Percentiles rank a stretch among this genome's conserved stretches.
phyloP scores from a whole-genome alignment of 1,140 invertebrate genomes.

The Sarcophaga peregrina region DNA sequence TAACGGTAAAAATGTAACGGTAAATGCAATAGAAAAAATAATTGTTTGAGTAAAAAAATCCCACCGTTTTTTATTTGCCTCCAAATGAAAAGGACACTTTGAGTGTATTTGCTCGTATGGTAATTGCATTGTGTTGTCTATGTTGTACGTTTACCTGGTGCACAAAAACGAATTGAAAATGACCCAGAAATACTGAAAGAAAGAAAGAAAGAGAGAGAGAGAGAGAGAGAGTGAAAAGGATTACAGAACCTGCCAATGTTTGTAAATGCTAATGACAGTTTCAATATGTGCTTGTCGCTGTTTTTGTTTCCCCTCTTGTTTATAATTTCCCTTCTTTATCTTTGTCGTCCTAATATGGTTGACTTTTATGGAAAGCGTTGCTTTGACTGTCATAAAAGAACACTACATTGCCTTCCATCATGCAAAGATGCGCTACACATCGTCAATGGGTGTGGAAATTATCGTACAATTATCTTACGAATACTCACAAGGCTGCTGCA shows the following conservation, averaged over 20 bases:
- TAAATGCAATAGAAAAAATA: too few species aligned
- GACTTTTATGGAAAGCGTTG: neutral
- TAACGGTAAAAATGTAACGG: too few species aligned
- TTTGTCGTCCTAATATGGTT: neutral
- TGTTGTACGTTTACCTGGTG: neutral
- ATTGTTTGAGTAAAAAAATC: too few species aligned
- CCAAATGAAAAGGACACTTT: neutral
- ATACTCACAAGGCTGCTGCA: too few species aligned
- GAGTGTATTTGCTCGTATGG: neutral
- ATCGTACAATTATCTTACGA: too few species aligned
- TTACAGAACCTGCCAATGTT: neutral
- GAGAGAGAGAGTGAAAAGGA: neutral
- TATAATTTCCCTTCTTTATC: neutral
- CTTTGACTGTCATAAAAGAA: neutral
- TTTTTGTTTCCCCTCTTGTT: neutral
- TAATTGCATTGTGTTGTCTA: slow-evolving; percentile 11
- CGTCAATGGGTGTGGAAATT: too few species aligned
- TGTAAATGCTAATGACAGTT: slow-evolving; percentile 24
- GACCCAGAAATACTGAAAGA: too few species aligned
- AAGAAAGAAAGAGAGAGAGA: too few species aligned
- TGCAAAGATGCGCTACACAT: too few species aligned
- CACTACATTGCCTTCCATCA: too few species aligned
- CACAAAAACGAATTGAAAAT: neutral
- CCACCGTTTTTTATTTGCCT: too few species aligned
- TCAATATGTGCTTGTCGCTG: neutral